Base-by-base conservation (phyloP, 2,113 vertebrate species). In the Elachura formosa region DNA sequence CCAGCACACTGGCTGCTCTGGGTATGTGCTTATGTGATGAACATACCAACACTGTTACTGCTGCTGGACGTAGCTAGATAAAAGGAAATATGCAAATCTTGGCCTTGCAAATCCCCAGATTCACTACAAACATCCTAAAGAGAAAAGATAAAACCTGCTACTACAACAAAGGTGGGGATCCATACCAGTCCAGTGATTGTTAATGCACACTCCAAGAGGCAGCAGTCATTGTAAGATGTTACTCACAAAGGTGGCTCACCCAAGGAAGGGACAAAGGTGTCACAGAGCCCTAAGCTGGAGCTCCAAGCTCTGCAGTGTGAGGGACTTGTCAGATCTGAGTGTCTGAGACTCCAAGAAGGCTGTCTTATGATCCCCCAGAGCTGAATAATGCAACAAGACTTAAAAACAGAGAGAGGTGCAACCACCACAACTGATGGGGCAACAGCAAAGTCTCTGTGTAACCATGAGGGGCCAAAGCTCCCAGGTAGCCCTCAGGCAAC, bases 111-210 rank as follows among this genome's bases (percentile, higher is more conserved):
- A 5, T 73, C 24, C 29, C 12, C 66, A 78, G 25, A 62, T 66
- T 73, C 33, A 46, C 34, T 55, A 46, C 22, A 78, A 89, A 58
- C 34, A 78, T 46, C 33, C 25, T 12, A 33, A 81, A 68, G 23
- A 9, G 3, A 2, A 13, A 33, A 38, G 15, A 33, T 29, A 41
- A 17, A n/a, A 5, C 1, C 43, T 63, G 22, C 26, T 67, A 22
- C 26, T 54, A 59, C 16, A 58, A 62, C 7, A 69, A 71, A 85
- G 29, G 43, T 4, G 1, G 20, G 15, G 21, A 74, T 19, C 84
- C 7, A 19, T 69, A 34, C 0, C 0, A 86, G 15, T 48, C 46
- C 63, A 56, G 9, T 1, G 4, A 38, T 12, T 72, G n/a, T 28
- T 61, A 52, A 52, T 4, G 14, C 34, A 33, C 13, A 18, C 13